A percentile compares a stretch with the other conserved stretches of the same genome.
Evolutionary conservation across 2,797 vertebrate species (phyloP).

Genomic region (Loris lydekkerianus): DNA sequence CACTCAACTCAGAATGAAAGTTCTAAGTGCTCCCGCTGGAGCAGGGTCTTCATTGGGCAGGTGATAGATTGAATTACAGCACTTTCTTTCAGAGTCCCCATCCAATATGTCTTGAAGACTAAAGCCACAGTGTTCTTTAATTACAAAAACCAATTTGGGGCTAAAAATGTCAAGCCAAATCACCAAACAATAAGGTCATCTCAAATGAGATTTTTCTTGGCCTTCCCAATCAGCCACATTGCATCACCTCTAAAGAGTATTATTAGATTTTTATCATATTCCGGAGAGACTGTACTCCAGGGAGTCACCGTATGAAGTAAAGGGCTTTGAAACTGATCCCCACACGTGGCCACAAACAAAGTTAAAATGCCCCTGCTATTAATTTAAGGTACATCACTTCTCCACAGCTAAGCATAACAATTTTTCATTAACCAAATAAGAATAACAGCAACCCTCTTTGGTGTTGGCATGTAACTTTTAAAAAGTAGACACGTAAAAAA

Average conservation of each 20-base stretch:
- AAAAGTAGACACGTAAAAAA: constrained; percentile 60
- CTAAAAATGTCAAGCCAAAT: constrained; percentile 92
- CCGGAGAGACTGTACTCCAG: constrained; percentile 87
- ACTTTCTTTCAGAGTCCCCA: constrained; percentile 87
- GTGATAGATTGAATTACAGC: constrained; percentile 89
- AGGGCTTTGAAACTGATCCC: constrained; percentile 86
- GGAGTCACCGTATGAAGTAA: constrained; percentile 88
- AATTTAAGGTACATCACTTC: constrained; percentile 88
- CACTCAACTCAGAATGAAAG: constrained; percentile 82
- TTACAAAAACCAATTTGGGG: constrained; percentile 90
- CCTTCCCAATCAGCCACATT: constrained; percentile 91
- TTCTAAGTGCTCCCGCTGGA: constrained; percentile 85
- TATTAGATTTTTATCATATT: constrained; percentile 92
- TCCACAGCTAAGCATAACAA: constrained; percentile 86
- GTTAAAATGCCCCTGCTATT: constrained; percentile 88
- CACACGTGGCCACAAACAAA: constrained; percentile 90
- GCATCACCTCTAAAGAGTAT: constrained; percentile 88
- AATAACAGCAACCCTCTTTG: constrained; percentile 80
- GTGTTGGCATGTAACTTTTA: constrained; percentile 61
- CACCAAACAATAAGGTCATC: constrained; percentile 90
- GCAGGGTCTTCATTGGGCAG: constrained; percentile 86
- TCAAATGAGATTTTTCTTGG: constrained; percentile 91
- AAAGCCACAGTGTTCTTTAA: constrained; percentile 89
- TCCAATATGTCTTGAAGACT: constrained; percentile 90
- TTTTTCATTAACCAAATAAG: constrained; percentile 88